These are phyloP conservation scores for Myotis planiceps DNA, from an alignment of 2,797 vertebrate species.

Conservation along the genomic window DNA sequence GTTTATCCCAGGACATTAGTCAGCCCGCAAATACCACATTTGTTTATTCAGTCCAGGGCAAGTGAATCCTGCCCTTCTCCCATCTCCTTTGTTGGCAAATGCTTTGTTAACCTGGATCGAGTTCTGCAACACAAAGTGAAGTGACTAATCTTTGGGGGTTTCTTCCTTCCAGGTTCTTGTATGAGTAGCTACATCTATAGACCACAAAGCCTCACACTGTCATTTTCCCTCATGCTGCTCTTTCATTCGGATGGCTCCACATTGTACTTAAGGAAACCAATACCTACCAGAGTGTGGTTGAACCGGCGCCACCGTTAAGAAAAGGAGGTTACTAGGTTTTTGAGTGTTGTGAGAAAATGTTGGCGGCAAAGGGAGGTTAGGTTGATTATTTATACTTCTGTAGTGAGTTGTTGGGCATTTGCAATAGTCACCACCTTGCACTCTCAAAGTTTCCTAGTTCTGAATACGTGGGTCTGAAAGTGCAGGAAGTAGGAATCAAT, in stretches of 20 bases:
- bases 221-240: background rate
- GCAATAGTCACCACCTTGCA: background rate
- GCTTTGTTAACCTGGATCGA: conserved; percentile 62
- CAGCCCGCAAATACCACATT: conserved; percentile 60
- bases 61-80: conserved; percentile 54
- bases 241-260: conserved; percentile 28
- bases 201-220: background rate
- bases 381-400: background rate
- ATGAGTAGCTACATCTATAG: conserved; percentile 9
- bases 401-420: background rate
- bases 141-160: conserved; percentile 45
- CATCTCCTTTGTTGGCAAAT: conserved; percentile 53
- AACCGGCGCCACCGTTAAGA: background rate
- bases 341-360: background rate
- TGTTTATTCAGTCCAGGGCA: conserved; percentile 65
- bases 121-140: conserved; percentile 42
- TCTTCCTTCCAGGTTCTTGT: conserved; percentile 2
- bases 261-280: conserved; percentile 20
- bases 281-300: conserved; percentile 41
- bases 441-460: background rate
- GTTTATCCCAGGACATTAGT: conserved; percentile 69
- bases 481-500: background rate
- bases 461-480: background rate
- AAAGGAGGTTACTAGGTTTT: conserved; percentile 35
- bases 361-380: background rate